Evolutionary conservation across 2,888 invertebrate species (phyloP), one percentile per base, ranked within the genome.

Genomic region (Bombylius major): DNA sequence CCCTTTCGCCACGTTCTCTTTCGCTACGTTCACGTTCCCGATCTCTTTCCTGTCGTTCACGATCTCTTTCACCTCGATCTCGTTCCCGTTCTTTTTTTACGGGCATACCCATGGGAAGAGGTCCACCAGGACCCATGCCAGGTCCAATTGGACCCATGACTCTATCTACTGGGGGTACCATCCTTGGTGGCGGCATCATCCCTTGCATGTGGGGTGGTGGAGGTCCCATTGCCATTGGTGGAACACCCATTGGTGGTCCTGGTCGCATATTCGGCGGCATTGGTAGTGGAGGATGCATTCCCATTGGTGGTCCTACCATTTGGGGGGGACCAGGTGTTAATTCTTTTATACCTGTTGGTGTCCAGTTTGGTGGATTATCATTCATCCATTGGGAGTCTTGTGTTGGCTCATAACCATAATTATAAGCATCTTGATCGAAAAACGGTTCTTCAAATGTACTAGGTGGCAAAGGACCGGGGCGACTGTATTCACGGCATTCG

Each of bases 401-500:
- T 1, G 85, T 84, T 1, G 85, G 85, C 67, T 86, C 85, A 63
- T 84, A 85, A 23, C 83, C 81, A 56, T 80, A 79, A 56, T 72
- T 72, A 23, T 69, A 75, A 4, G 68, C 66, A 57, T 75, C 75
- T 1, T 69, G 66, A 51, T 73, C 75, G 55, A 71, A 73, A 61
- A 76, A 77, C 14, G 73, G 71, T 53, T 77, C 76, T 64, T 77
- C 63, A 66, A 78, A 68, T 68, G 72, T 67, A 70, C 78, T 67
- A 60, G 73, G 65, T 61, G 68, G 70, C 65, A 71, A 66, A 44
- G 66, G 80, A 9, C 79, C 78, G 0, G 71, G 67, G 9, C 85
- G 76, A 48, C 87, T 88, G 71, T 91, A 92, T 72, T 91, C 91
- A 58, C 91, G 79, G 56, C 91, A 82, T 70, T 93, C 92, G 4